Evolutionary conservation across 2,113 vertebrate genomes (phyloP).

Genomic region (Corythornis cristatus): DNA sequence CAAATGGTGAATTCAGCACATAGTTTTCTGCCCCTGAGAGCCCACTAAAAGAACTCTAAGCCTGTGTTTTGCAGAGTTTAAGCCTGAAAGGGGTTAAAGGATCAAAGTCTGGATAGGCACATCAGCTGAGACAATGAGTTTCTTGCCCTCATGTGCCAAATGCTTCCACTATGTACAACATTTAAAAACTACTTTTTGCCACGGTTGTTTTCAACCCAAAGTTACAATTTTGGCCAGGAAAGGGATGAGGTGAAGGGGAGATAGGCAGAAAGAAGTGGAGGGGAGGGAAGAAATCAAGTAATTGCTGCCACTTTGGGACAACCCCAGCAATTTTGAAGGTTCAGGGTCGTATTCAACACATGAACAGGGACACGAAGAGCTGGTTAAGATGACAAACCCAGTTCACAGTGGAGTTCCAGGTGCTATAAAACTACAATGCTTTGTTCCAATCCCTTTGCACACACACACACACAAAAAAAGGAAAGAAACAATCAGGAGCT

Average conservation of each 20-base stretch:
- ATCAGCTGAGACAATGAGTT: background rate
- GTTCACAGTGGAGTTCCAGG: background rate
- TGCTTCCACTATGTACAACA: accelerated
- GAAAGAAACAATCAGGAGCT: background rate
- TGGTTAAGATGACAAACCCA: background rate
- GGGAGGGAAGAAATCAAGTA: background rate
- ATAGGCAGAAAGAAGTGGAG: background rate
- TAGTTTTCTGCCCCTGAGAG: background rate
- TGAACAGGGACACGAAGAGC: background rate
- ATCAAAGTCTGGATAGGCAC: background rate
- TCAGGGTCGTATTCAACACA: accelerated
- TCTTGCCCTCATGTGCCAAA: background rate
- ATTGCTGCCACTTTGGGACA: background rate
- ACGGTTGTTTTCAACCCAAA: background rate
- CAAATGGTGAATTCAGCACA: accelerated
- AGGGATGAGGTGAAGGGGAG: background rate
- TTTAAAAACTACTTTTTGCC: background rate
- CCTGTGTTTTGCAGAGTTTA: background rate
- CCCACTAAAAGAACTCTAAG: background rate
- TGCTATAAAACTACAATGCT: background rate
- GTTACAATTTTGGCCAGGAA: background rate
- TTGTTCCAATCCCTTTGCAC: background rate
- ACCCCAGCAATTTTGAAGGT: accelerated
- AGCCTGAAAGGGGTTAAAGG: background rate
- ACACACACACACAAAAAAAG: background rate